phyloP scores from a whole-genome alignment of 2,113 vertebrate species.

The Psephotus haematonotus region DNA sequence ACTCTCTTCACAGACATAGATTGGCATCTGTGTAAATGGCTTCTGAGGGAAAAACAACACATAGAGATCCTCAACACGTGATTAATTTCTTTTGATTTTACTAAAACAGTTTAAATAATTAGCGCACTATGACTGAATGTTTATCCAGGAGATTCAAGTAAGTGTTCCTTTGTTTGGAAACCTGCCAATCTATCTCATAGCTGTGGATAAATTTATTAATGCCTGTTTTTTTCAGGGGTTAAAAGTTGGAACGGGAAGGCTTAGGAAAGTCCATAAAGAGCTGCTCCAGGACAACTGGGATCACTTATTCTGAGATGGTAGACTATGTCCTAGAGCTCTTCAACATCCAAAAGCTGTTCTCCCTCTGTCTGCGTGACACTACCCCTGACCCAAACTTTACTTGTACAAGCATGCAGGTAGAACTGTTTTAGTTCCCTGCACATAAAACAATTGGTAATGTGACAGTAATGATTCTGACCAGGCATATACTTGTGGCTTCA shows the following conservation, averaged over 20 bases:
- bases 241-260: neutral
- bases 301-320: neutral
- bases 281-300: neutral
- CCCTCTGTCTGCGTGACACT: neutral
- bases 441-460: constrained; percentile 3
- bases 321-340: neutral
- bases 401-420: neutral
- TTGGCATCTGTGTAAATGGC: neutral
- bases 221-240: neutral
- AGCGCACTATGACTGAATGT: neutral
- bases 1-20: neutral
- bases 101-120: neutral
- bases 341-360: neutral
- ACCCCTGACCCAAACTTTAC: neutral
- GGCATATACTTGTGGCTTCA: neutral
- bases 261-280: neutral
- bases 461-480: neutral
- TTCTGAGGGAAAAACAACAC: neutral
- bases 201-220: neutral
- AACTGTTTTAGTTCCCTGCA: neutral
- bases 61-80: neutral
- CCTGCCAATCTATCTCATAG: neutral
- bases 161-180: neutral
- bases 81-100: neutral
- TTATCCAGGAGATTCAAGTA: neutral